Base-by-base conservation (phyloP, 2,888 invertebrate genomes). In the Sceliomorpha sp. region DNA sequence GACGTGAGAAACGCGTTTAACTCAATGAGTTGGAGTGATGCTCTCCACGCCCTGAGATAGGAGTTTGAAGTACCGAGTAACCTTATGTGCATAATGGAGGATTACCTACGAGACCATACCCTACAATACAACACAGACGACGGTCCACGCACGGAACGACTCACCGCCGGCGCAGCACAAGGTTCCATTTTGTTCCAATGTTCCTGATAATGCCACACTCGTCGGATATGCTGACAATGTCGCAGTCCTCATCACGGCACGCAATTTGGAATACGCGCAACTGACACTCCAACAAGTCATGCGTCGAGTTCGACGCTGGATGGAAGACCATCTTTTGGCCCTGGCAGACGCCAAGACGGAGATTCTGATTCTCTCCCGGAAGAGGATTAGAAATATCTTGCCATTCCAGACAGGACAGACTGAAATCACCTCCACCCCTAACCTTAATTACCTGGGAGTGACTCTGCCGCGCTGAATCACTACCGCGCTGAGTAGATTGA, bases 1-100 rank as follows among this genome's bases (percentile, higher is more conserved):
- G 68, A 68, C 20, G 32, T 32, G 10, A 50, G 36, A 17, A 66
- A 63, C 44, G 73, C 73, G 7, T 74, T 75, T 45, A 75, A 76
- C 53, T 68, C 71, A 12, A 67, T 48, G 12, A 47, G 55, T 6
- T 72, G 73, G 71, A 12, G 5, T 7, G 56, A 59, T 24, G 55
- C 62, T 12, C 15, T 69, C 15, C n/a, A 36, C 6, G 71, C 74
- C 6, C 63, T 76, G 15, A 27, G 42, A 39, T n/a, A 10, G 1
- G 31, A 37, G 9, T 63, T 53, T 34, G 10, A 26, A 1, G 48
- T 67, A 13, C 70, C 64, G 6, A 26, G 15, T 1, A 68, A 75
- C 34, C 59, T 76, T 5, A 12, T 39, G 36, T 13, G 48, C n/a
- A 37, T 71, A 6, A 15, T 75, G 12, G 32, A 26, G 34, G 59